Conservation (phyloP, 2,888 invertebrate species). For the Criorhina ranunculi region DNA sequence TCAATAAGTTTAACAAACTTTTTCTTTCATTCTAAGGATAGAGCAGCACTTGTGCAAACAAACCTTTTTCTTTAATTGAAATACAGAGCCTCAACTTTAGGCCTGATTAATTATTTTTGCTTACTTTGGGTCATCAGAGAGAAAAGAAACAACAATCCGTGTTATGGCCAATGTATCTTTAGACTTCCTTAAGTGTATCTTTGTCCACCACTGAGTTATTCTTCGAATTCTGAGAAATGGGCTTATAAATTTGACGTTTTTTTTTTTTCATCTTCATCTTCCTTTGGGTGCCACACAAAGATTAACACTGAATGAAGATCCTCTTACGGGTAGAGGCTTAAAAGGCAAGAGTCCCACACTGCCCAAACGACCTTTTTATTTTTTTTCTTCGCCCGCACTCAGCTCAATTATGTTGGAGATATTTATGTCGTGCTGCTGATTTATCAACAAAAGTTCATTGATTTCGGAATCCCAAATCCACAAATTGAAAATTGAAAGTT, state of each 20-base stretch:
- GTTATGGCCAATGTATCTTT: conserved; percentile 32
- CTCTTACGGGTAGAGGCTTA: conserved; percentile 47
- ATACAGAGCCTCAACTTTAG: not conserved
- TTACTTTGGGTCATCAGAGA: conserved; percentile 2
- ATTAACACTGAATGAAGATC: conserved; percentile 53
- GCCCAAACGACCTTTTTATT: not conserved
- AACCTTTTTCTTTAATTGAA: not conserved
- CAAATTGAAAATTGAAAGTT: conserved; percentile 59
- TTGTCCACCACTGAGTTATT: conserved; percentile 41
- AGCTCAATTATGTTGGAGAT: conserved; percentile 45
- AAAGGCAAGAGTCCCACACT: conserved; percentile 20
- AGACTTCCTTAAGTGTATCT: conserved; percentile 45
- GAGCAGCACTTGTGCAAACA: conserved; percentile 2
- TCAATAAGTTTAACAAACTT: too few species aligned
- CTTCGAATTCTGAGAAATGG: conserved; percentile 38
- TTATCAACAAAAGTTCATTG: conserved; percentile 60
- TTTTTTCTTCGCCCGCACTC: not conserved
- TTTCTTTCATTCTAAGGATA: too few species aligned
- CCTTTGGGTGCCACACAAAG: conserved; percentile 22
- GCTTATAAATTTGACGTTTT: conserved; percentile 11
- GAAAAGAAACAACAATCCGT: not conserved
- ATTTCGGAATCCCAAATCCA: conserved; percentile 44
- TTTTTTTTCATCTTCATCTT: conserved; percentile 4
- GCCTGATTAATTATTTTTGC: conserved; percentile 23
- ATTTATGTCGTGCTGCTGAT: conserved; percentile 43